Evolutionary conservation across 1,140 invertebrate genomes (phyloP), one percentile per base, ranked within the genome.

Genomic region (Drosophila kepulauana): DNA sequence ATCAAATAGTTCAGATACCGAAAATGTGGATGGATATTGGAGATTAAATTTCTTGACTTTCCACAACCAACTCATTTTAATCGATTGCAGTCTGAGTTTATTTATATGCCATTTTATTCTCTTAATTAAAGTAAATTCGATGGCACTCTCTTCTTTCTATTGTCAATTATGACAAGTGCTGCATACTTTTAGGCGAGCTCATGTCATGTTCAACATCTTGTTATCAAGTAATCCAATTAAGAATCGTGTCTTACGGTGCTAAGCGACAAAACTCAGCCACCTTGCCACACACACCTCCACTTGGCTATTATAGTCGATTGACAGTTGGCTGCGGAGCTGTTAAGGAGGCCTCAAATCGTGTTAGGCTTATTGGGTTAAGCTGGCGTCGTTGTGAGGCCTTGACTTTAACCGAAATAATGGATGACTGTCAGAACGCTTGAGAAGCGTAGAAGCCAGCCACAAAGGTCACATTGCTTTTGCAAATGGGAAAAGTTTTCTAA

Each of bases 171-270:
- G 5, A 63, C 38, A 72, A 72, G 25, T 48, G 49, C 51, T 45
- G 61, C 8, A 64, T 7, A 25, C 43, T 16, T 57, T 62, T 28
- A 43, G 78, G 49, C 62, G 57, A 25, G 51, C 61, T 64, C 56
- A 38, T 63, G 62, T 15, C 70, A 63, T 85, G 79, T 68, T 61
- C 3, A 67, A 87, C 66, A 72, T 38, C 75, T 63, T 67, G 56
- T 63, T 59, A 45, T 48, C 52, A 13, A 43, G 46, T 76, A 87
- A 86, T 87, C 71, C 71, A 87, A 86, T 87, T 87, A 87, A 79
- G 81, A 87, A 66, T 72, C 64, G 33, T 82, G 75, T 79, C 63
- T 33, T 33, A 6, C 63, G 66, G 58, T 51, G 16, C 45, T 41
- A 69, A 43, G 56, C 16, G 25, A 43, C 30, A 57, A 49, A 46